Evolutionary conservation across 2,888 invertebrate species (phyloP).

Genomic region (Ichneumoninae sp.): DNA sequence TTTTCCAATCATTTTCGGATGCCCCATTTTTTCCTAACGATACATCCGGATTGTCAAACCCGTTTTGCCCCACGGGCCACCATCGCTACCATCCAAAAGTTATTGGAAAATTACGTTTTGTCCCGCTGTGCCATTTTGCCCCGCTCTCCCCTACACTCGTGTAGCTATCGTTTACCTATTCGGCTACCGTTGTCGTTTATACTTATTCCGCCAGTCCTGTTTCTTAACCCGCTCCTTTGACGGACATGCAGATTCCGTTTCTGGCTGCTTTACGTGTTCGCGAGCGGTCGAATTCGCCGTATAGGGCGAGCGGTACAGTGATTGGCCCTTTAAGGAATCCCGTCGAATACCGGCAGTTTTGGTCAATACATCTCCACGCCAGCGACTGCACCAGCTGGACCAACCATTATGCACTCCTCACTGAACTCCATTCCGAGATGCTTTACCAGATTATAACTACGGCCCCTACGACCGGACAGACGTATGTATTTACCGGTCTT

Average conservation of each 20-base stretch:
- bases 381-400: constrained; percentile 22
- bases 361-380: neutral
- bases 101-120: too few species aligned
- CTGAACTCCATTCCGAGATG: constrained; percentile 1
- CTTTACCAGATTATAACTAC: neutral
- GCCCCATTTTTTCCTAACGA: too few species aligned
- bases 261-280: constrained; percentile 14
- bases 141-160: too few species aligned
- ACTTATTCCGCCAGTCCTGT: constrained; percentile 6
- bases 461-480: neutral
- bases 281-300: constrained; percentile 21
- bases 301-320: constrained; percentile 18
- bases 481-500: neutral
- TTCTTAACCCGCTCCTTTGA: constrained; percentile 16
- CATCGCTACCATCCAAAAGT: too few species aligned
- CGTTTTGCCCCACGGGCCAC: too few species aligned
- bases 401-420: neutral
- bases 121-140: too few species aligned
- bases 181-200: constrained; percentile 40
- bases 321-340: neutral
- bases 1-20: too few species aligned
- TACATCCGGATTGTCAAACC: too few species aligned
- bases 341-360: neutral
- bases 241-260: constrained; percentile 43
- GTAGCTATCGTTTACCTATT: too few species aligned